A percentile compares a stretch with the other conserved stretches of the same genome.
Evolutionary conservation across 2,888 invertebrate species (phyloP).

Genomic region (Pseudococcus longispinus): DNA sequence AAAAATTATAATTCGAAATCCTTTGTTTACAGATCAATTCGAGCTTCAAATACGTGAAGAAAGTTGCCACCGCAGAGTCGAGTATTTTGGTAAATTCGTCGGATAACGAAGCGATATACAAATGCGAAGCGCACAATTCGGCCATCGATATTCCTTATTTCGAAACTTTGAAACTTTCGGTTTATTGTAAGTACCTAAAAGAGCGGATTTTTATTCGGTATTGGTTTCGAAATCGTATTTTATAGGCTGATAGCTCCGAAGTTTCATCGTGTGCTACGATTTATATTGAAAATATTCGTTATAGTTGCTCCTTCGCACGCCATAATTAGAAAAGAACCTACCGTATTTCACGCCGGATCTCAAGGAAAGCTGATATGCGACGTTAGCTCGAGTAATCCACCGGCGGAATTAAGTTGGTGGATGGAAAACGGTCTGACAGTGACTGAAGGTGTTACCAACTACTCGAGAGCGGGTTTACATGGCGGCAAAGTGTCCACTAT

Average conservation of each 20-base stretch:
- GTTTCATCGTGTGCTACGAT: neutral
- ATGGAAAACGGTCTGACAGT: constrained; percentile 73
- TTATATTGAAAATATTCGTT: constrained; percentile 58
- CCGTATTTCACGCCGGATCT: constrained; percentile 79
- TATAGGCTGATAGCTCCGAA: no score
- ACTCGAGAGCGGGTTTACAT: constrained; percentile 79
- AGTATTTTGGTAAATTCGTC: constrained; percentile 84
- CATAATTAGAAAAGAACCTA: constrained; percentile 82
- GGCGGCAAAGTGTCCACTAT: constrained; percentile 87
- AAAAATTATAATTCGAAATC: neutral
- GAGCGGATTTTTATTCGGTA: neutral
- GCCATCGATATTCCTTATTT: constrained; percentile 86
- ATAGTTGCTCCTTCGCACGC: constrained; percentile 89
- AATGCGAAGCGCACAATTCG: constrained; percentile 91
- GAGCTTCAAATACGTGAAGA: constrained; percentile 64
- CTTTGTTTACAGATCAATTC: constrained; percentile 6
- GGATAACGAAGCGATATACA: constrained; percentile 91
- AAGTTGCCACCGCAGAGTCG: constrained; percentile 77
- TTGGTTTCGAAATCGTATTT: neutral
- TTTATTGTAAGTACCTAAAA: constrained; percentile 81
- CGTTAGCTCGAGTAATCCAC: constrained; percentile 90
- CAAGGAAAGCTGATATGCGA: constrained; percentile 86
- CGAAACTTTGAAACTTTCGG: constrained; percentile 82
- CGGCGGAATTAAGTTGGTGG: constrained; percentile 88
- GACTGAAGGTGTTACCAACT: constrained; percentile 70